Percentiles rank a stretch among this genome's conserved stretches.
These are phyloP conservation scores for Portunus trituberculatus DNA, from an alignment of 1,140 invertebrate genomes.

Conservation along the genomic window DNA sequence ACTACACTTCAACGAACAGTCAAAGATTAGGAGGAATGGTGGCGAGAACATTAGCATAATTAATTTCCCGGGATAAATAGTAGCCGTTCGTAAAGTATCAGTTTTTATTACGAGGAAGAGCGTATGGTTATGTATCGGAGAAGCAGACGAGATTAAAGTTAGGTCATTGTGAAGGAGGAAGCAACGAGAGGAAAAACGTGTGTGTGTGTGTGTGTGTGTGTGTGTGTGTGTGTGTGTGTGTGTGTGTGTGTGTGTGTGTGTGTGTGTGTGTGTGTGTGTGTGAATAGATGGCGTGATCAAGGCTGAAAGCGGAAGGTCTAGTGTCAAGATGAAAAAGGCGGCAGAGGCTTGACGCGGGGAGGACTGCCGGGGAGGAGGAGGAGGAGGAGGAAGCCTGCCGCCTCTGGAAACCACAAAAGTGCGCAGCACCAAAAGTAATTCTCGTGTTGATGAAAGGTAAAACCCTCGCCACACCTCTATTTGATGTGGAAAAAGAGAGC, in stretches of 20 bases:
- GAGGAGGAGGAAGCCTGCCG: background rate
- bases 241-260: slow-evolving; percentile 55
- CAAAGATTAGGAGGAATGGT: no score
- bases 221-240: slow-evolving; percentile 56
- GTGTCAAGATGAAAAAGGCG: background rate
- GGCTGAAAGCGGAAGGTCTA: no score
- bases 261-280: slow-evolving; percentile 58
- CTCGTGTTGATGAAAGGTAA: background rate
- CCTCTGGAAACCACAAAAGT: background rate
- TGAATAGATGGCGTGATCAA: background rate
- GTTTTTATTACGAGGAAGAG: no score
- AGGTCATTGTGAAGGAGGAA: no score
- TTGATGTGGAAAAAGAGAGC: background rate
- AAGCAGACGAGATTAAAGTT: no score
- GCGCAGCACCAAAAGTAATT: background rate
- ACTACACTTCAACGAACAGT: no score
- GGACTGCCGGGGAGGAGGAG: background rate
- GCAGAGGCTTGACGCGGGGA: background rate
- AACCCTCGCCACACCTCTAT: background rate
- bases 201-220: slow-evolving; percentile 56
- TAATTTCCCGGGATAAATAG: no score
- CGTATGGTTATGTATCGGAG: no score
- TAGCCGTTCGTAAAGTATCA: no score
- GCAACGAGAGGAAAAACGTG: background rate
- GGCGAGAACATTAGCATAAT: no score